Conservation (phyloP, 2,888 invertebrate species). For the Leptogaster cylindrica region DNA sequence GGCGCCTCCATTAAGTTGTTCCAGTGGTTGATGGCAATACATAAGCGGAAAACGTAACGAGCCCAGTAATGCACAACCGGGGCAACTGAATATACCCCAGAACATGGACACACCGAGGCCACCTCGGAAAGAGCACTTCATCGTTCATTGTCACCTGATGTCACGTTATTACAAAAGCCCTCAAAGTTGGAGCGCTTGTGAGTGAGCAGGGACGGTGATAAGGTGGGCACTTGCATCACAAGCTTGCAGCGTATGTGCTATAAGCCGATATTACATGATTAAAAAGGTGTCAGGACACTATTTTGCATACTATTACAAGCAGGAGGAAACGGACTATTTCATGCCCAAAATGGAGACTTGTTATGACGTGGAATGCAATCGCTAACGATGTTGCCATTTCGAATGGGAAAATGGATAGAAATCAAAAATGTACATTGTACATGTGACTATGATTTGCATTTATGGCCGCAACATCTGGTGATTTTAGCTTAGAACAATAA, state of each 20-base stretch:
- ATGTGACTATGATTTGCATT: too few species aligned
- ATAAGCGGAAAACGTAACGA: neutral
- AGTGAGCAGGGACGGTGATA: neutral
- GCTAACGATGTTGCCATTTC: too few species aligned
- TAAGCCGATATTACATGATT: conserved; percentile 21
- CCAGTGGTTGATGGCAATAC: conserved; percentile 2
- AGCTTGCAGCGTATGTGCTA: neutral
- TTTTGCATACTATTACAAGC: conserved; percentile 4
- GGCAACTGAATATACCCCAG: neutral
- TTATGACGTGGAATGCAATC: conserved; percentile 9
- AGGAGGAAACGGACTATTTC: neutral
- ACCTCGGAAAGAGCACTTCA: conserved; percentile 2
- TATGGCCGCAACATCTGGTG: too few species aligned
- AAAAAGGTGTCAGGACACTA: conserved; percentile 8
- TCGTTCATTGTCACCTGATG: conserved; percentile 23
- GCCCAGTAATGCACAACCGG: neutral
- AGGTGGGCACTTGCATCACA: neutral
- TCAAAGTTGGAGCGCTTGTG: neutral
- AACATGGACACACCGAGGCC: neutral
- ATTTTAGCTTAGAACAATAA: too few species aligned
- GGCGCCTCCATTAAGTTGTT: conserved; percentile 16
- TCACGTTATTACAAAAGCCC: neutral
- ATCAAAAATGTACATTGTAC: too few species aligned
- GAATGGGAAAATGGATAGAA: too few species aligned
- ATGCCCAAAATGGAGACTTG: neutral